Evolutionary conservation across 2,113 vertebrate genomes (phyloP), one percentile per base, ranked within the genome.

Genomic region (Hemiprocne comata): DNA sequence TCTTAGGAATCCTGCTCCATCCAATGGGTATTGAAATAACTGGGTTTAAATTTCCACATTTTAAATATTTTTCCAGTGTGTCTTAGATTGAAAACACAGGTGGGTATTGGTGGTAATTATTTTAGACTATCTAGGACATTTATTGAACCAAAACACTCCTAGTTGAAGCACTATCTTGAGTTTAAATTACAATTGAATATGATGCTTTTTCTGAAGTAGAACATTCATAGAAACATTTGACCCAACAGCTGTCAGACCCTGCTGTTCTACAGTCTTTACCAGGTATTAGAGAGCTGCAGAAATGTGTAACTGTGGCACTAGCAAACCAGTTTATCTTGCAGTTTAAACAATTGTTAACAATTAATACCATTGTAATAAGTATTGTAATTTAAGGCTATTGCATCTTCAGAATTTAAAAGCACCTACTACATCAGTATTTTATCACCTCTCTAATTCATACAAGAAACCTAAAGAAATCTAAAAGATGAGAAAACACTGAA

Each of bases 191-290:
- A 34, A 67, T 64, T 48, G 42, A 78, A 10, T 46, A 15, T 25
- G 48, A 26, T 62, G 40, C 48, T 94, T 24, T 10, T 51, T 85
- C 26, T 79, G 71, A 89, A 61, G 8, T 8, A 54, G 21, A 73
- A 10, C 66, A 26, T 48, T 31, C 61, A 71, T 16, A 23, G 40
- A 17, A 84, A 34, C 26, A 51, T 46, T 89, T 29, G 23, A 73
- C 6, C 34, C 64, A 64, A 57, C 26, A 69, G 24, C 66, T 54
- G 24, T 21, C 15, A 80, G 80, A 66, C 25, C n/a, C 18, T 53
- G 31, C 44, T 0, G 0, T 44, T 74, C 31, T 28, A 1, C 74
- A 25, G 23, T 9, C 29, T 50, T 20, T 6, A 17, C 29, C 44
- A 57, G 31, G 28, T 53, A 36, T 19, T 51, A 31, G 23, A 67